Evolutionary conservation across 1,140 invertebrate genomes (phyloP).

Genomic region (Atta texana): DNA sequence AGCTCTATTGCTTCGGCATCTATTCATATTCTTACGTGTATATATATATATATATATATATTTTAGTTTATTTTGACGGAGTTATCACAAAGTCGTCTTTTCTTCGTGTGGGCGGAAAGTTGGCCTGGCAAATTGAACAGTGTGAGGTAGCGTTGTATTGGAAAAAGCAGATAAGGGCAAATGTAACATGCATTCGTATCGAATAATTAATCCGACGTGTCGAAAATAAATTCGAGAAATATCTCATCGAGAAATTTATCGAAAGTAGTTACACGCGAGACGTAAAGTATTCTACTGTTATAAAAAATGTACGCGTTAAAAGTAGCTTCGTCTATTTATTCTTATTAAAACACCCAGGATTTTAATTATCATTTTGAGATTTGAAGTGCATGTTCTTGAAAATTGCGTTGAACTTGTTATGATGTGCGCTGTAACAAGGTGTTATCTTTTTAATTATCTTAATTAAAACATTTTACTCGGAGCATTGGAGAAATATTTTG

Average conservation of each 20-base stretch:
- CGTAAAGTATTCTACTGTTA: not conserved
- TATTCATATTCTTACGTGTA: conserved; percentile 40
- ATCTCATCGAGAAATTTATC: conserved; percentile 35
- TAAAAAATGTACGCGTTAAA: conserved; percentile 17
- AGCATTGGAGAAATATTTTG: not conserved
- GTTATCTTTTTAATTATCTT: not conserved
- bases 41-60: conserved; percentile 41
- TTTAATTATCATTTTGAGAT: not conserved
- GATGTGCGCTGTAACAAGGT: not conserved
- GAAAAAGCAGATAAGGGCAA: conserved; percentile 37
- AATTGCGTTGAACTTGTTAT: conserved; percentile 5
- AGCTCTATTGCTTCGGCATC: not conserved
- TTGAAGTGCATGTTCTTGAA: conserved; percentile 18
- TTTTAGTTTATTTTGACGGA: conserved; percentile 37
- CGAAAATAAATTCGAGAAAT: conserved; percentile 38
- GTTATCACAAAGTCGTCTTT: conserved; percentile 30
- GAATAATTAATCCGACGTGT: conserved; percentile 34
- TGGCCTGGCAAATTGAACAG: conserved; percentile 34
- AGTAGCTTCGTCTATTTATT: not conserved
- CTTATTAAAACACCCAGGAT: not conserved
- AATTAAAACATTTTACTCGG: conserved; percentile 2
- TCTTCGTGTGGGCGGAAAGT: conserved; percentile 37
- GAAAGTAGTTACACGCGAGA: conserved; percentile 26
- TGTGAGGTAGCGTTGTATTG: not conserved
- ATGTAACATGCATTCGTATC: conserved; percentile 31